phyloP scores from a whole-genome alignment of 2,888 invertebrate genomes.

The Heliothis peltigera region DNA sequence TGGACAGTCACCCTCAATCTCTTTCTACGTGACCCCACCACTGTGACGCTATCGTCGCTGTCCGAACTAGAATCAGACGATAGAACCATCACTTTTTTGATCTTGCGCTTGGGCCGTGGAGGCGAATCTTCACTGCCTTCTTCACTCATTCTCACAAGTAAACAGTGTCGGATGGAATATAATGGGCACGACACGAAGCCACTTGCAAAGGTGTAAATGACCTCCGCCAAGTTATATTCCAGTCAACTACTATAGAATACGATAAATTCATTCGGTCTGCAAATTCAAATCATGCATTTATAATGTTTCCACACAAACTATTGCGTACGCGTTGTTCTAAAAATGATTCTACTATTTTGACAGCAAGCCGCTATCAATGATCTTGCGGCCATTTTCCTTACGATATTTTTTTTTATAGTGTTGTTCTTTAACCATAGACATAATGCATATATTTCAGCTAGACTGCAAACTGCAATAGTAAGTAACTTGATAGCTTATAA shows the following conservation, averaged over 20 bases:
- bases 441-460: neutral
- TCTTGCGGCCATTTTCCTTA: constrained; percentile 87
- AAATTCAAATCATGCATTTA: constrained; percentile 66
- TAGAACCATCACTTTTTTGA: constrained; percentile 78
- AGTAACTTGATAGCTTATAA: no score
- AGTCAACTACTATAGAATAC: constrained; percentile 67
- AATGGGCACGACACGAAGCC: constrained; percentile 83
- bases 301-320: constrained; percentile 66
- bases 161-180: constrained; percentile 71
- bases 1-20: constrained; percentile 82
- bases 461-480: no score
- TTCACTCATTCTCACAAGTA: constrained; percentile 80
- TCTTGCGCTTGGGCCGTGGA: constrained; percentile 78
- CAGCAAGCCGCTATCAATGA: constrained; percentile 88
- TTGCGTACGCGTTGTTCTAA: constrained; percentile 70
- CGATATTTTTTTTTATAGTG: constrained; percentile 57
- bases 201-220: constrained; percentile 85
- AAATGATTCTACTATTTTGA: constrained; percentile 85
- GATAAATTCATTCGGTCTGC: constrained; percentile 74
- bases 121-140: constrained; percentile 80
- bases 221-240: constrained; percentile 74
- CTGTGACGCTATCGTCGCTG: constrained; percentile 83
- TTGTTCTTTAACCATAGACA: constrained; percentile 3
- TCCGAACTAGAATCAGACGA: constrained; percentile 83
- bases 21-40: constrained; percentile 81